These are phyloP conservation scores for Cotesia typhae DNA, from an alignment of 1,140 invertebrate species.

Conservation along the genomic window DNA sequence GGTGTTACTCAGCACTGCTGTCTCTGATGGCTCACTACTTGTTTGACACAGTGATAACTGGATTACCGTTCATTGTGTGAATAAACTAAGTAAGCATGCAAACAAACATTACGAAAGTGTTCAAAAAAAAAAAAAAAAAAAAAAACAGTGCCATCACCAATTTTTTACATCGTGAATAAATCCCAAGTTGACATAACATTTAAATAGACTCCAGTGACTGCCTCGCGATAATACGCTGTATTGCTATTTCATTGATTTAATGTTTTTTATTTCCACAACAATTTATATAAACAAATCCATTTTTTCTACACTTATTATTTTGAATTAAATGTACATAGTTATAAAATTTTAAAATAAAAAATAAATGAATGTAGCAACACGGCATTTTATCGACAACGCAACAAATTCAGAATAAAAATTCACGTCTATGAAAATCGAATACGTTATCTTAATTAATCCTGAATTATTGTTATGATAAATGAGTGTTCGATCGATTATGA, in stretches of 20 bases:
- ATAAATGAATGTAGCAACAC: not conserved
- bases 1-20: slow-evolving; percentile 28
- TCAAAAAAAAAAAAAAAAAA: slow-evolving; percentile 19
- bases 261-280: slow-evolving; percentile 5
- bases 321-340: slow-evolving; percentile 14
- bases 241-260: not conserved
- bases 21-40: slow-evolving; percentile 32
- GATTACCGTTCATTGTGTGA: slow-evolving; percentile 39
- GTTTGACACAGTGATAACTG: slow-evolving; percentile 28
- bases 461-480: not conserved
- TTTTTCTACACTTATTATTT: slow-evolving; percentile 2
- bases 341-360: not conserved
- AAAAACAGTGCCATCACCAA: slow-evolving; percentile 29
- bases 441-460: not conserved
- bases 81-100: slow-evolving; percentile 22
- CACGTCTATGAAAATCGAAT: slow-evolving; percentile 21
- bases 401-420: slow-evolving; percentile 8
- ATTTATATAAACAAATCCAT: slow-evolving; percentile 6
- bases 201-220: slow-evolving; percentile 23
- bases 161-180: slow-evolving; percentile 18
- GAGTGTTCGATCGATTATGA: not conserved
- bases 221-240: slow-evolving; percentile 15
- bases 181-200: slow-evolving; percentile 4
- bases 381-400: slow-evolving; percentile 10
- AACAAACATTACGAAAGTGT: not conserved